Evolutionary conservation across 1,140 invertebrate genomes (phyloP).

Genomic region (Drosophila orena): DNA sequence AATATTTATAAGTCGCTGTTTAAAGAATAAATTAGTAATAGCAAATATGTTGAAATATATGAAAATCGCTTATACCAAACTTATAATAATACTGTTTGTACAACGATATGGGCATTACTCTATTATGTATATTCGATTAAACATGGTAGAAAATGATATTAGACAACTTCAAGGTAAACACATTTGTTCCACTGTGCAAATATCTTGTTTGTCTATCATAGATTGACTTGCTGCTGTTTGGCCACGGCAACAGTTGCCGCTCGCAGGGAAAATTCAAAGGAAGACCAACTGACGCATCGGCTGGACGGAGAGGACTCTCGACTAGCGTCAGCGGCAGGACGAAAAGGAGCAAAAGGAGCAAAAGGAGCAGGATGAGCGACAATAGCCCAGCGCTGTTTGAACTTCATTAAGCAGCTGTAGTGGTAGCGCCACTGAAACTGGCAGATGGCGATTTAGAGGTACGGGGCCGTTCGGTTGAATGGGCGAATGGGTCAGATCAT

Average conservation of each 20-base stretch:
- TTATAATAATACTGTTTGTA: too few relatives aligned
- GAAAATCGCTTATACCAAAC: too few relatives aligned
- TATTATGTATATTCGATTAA: too few relatives aligned
- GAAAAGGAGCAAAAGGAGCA: conserved; percentile 1
- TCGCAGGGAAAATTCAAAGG: conserved; percentile 33
- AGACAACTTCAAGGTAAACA: too few relatives aligned
- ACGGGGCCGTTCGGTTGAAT: neutral
- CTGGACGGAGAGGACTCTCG: conserved; percentile 3
- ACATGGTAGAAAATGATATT: too few relatives aligned
- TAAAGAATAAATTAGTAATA: too few relatives aligned
- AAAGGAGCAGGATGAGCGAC: conserved; percentile 25
- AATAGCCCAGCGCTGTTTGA: conserved; percentile 53
- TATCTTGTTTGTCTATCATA: conserved; percentile 41
- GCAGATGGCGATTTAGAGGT: conserved; percentile 10
- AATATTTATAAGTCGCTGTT: too few relatives aligned
- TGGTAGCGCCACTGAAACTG: conserved; percentile 24
- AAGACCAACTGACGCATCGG: conserved; percentile 26
- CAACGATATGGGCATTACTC: too few relatives aligned
- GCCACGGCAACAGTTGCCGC: conserved; percentile 37
- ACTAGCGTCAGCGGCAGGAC: neutral
- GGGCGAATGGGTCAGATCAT: conserved; percentile 47
- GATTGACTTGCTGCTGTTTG: conserved; percentile 70
- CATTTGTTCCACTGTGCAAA: conserved; percentile 26
- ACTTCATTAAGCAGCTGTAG: conserved; percentile 55
- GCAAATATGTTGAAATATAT: too few relatives aligned